Percentiles rank a stretch among this genome's conserved stretches.
Evolutionary conservation across 2,113 vertebrate species (phyloP).

Genomic region (Phaethon lepturus): DNA sequence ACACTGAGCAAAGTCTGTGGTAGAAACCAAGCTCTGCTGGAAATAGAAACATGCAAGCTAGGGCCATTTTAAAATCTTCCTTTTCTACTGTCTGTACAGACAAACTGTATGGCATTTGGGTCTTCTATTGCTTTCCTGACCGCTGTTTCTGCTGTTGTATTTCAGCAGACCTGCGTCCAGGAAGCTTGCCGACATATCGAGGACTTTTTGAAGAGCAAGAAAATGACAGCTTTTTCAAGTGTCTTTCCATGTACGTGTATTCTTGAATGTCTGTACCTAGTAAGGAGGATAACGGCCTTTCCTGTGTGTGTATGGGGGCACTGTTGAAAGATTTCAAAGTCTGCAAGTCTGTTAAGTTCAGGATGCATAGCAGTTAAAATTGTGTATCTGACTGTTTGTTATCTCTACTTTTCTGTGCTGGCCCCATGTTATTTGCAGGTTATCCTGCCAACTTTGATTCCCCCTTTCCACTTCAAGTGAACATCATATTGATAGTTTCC

Average conservation of each 20-base stretch:
- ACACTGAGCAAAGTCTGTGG: background rate
- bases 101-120: background rate
- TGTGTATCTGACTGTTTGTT: background rate
- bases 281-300: background rate
- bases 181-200: conserved; percentile 25
- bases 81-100: background rate
- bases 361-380: background rate
- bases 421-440: background rate
- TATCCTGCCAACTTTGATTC: background rate
- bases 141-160: background rate
- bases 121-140: background rate
- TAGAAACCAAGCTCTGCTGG: background rate
- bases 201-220: conserved; percentile 75
- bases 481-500: background rate
- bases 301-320: background rate
- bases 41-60: background rate
- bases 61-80: background rate
- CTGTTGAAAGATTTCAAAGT: background rate
- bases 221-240: conserved; percentile 88
- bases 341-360: background rate
- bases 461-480: background rate
- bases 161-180: conserved; percentile 67
- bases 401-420: background rate
- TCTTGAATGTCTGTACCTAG: background rate
- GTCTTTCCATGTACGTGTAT: conserved; percentile 83